These are phyloP conservation scores for Holothuria leucospilota DNA, from an alignment of 53 echinoderm and acorn worm species.

Conservation along the genomic window DNA sequence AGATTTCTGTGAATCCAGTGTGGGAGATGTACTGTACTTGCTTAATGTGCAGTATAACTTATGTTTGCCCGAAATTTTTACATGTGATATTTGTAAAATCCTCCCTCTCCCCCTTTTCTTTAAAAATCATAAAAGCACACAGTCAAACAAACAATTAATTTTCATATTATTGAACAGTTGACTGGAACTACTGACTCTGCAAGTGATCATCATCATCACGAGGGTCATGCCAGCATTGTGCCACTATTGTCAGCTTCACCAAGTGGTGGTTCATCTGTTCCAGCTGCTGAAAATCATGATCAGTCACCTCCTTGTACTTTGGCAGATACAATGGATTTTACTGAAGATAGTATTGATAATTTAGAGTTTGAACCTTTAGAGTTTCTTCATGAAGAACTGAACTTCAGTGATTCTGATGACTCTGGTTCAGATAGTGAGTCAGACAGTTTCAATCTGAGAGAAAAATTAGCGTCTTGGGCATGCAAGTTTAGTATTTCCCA, in stretches of 20 bases:
- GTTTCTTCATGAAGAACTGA: neutral
- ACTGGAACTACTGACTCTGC: neutral
- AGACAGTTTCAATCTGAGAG: neutral
- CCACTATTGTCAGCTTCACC: neutral
- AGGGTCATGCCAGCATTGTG: neutral
- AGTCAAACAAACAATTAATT: neutral
- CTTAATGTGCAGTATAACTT: no score
- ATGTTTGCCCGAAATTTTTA: no score
- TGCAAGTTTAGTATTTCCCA: slow-evolving; percentile 39
- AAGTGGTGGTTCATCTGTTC: neutral
- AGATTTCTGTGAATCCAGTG: no score
- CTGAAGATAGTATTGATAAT: neutral
- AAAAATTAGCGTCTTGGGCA: neutral
- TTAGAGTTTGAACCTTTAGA: neutral
- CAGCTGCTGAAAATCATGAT: neutral
- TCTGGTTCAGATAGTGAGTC: neutral
- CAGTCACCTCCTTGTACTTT: neutral
- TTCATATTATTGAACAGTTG: no score
- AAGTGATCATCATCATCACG: neutral
- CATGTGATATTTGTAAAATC: no score
- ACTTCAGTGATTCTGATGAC: slow-evolving; percentile 20
- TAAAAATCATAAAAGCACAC: no score
- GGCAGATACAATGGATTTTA: neutral
- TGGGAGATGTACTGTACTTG: no score
- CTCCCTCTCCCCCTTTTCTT: no score